A percentile compares a stretch with the other conserved stretches of the same genome.
These are phyloP conservation scores for Gymnarchus niloticus DNA, from an alignment of 2,113 vertebrate genomes.

Conservation along the genomic window DNA sequence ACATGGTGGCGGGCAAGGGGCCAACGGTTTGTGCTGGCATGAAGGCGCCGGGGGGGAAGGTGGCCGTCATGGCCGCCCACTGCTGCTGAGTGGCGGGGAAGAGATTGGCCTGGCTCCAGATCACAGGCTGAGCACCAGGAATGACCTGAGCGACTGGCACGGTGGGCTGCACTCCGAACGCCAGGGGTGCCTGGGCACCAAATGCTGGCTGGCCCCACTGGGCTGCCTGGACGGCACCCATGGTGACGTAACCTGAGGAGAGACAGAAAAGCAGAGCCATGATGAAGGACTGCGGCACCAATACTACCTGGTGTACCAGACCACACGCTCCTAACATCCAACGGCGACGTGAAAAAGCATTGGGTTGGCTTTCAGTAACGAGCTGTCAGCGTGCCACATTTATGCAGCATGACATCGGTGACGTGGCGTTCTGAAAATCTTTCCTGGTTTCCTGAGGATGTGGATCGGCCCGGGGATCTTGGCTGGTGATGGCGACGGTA, in stretches of 20 bases:
- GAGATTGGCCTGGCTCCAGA: conserved; percentile 91
- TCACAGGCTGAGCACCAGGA: conserved; percentile 88
- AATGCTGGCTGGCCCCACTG: conserved; percentile 96
- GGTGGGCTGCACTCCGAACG: conserved; percentile 72
- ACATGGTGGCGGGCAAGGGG: conserved; percentile 93
- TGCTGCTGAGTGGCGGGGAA: conserved; percentile 92
- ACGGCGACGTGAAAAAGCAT: background rate
- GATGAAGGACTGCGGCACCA: conserved; percentile 28
- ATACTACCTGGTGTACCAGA: background rate
- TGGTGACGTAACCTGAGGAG: conserved; percentile 89
- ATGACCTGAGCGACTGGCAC: conserved; percentile 81
- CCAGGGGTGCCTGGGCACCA: conserved; percentile 78
- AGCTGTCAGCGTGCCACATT: background rate
- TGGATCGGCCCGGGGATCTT: background rate
- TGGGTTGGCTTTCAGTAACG: background rate
- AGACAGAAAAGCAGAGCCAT: background rate
- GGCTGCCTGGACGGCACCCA: conserved; percentile 90
- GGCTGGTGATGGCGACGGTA: too few species aligned
- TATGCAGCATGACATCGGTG: background rate
- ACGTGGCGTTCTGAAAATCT: background rate
- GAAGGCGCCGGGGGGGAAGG: conserved; percentile 92
- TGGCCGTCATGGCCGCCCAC: conserved; percentile 91
- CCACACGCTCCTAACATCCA: background rate
- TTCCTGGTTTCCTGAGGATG: background rate
- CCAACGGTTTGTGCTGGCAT: conserved; percentile 93